phyloP scores from a whole-genome alignment of 2,797 vertebrate genomes.

The Glossophaga mutica region DNA sequence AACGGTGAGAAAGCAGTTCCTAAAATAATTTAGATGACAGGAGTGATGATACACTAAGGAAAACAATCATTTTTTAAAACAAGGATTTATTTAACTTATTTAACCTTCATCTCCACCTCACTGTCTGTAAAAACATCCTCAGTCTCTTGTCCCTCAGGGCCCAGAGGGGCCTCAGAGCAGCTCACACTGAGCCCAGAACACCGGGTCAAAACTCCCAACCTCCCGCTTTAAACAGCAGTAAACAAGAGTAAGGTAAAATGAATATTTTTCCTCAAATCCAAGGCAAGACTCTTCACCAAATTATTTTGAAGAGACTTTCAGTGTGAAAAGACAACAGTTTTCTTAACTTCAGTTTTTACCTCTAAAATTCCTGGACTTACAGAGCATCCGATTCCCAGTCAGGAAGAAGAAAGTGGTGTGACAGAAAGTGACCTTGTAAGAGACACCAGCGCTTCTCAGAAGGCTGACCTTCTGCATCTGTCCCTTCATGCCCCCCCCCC shows the following conservation, averaged over 20 bases:
- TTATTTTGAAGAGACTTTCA: conserved; percentile 49
- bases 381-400: background rate
- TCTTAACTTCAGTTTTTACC: conserved; percentile 42
- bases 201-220: conserved; percentile 24
- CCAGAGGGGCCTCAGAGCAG: background rate
- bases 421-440: background rate
- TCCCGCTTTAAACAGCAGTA: conserved; percentile 24
- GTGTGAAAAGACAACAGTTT: conserved; percentile 55
- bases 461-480: fast-evolving
- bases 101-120: conserved; percentile 2
- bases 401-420: background rate
- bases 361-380: conserved; percentile 24
- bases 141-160: background rate
- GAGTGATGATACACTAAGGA: background rate
- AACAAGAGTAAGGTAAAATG: conserved; percentile 39
- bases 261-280: background rate
- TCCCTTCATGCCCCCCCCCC: fast-evolving
- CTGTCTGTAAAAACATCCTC: conserved; percentile 26
- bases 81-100: conserved; percentile 29
- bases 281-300: background rate
- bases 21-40: background rate
- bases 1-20: background rate
- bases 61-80: background rate
- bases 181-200: background rate
- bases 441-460: background rate